Percentiles rank a stretch among this genome's conserved stretches.
Evolutionary conservation across 2,113 vertebrate genomes (phyloP).

Genomic region (Platichthys flesus): DNA sequence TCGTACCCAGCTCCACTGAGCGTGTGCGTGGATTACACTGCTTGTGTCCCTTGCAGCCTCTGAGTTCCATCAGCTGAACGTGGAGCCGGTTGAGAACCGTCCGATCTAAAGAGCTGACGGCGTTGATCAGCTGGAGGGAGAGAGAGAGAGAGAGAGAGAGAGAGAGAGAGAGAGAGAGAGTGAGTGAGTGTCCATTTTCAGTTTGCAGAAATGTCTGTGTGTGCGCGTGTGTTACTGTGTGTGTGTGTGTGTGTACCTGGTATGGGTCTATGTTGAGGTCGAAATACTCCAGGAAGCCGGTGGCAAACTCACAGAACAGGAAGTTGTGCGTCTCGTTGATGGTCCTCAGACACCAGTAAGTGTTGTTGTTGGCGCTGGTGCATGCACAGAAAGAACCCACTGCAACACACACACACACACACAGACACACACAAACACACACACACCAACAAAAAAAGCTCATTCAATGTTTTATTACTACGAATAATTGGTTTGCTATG

Average conservation of each 20-base stretch:
- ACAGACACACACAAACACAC: slow-evolving; percentile 1
- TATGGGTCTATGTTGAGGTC: slow-evolving; percentile 95
- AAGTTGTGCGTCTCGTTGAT: slow-evolving; percentile 97
- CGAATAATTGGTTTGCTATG: background rate
- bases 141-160: background rate
- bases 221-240: slow-evolving; percentile 1
- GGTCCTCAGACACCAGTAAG: slow-evolving; percentile 97
- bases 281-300: slow-evolving; percentile 95
- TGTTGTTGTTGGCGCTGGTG: slow-evolving; percentile 98
- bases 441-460: background rate
- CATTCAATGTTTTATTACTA: background rate
- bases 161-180: background rate
- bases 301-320: slow-evolving; percentile 97
- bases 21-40: slow-evolving; percentile 87
- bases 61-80: slow-evolving; percentile 93
- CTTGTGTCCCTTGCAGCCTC: slow-evolving; percentile 92
- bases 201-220: background rate
- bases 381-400: slow-evolving; percentile 97
- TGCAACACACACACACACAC: slow-evolving; percentile 63
- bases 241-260: slow-evolving; percentile 84
- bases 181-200: background rate
- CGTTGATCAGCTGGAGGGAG: slow-evolving; percentile 89
- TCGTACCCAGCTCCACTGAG: slow-evolving; percentile 90
- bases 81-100: slow-evolving; percentile 91
- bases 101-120: slow-evolving; percentile 89